These are phyloP conservation scores for Dicerorhinus sumatrensis DNA, from an alignment of 2,113 vertebrate species.

Conservation along the genomic window DNA sequence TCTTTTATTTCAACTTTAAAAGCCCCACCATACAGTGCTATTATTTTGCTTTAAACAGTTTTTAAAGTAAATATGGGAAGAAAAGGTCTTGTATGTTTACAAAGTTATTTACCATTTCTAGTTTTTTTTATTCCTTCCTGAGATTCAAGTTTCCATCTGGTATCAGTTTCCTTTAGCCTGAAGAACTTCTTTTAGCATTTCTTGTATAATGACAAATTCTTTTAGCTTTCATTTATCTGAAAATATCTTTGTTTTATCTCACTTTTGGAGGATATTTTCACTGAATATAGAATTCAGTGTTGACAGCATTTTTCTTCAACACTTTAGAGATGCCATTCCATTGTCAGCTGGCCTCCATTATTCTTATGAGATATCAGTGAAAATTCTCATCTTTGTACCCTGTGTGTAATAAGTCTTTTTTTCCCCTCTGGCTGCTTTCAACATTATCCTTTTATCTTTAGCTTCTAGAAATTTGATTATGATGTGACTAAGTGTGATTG, in stretches of 20 bases:
- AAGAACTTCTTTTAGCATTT: background rate
- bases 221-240: background rate
- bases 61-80: background rate
- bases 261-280: background rate
- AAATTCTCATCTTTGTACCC: background rate
- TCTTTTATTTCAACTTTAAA: constrained; percentile 14
- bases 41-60: constrained; percentile 28
- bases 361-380: background rate
- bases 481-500: background rate
- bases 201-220: constrained; percentile 11
- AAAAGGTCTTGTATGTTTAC: background rate
- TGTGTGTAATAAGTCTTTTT: background rate
- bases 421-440: background rate
- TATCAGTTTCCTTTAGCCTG: constrained; percentile 5
- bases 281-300: background rate
- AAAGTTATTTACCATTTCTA: background rate
- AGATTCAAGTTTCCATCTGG: background rate
- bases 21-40: background rate
- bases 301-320: constrained; percentile 2
- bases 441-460: background rate
- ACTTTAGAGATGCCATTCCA: background rate
- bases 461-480: background rate
- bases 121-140: background rate
- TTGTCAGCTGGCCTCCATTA: background rate
- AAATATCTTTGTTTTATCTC: constrained; percentile 35